Base-by-base conservation (phyloP, 2,797 vertebrate species). In the Microctenopoma steveboyesi region DNA sequence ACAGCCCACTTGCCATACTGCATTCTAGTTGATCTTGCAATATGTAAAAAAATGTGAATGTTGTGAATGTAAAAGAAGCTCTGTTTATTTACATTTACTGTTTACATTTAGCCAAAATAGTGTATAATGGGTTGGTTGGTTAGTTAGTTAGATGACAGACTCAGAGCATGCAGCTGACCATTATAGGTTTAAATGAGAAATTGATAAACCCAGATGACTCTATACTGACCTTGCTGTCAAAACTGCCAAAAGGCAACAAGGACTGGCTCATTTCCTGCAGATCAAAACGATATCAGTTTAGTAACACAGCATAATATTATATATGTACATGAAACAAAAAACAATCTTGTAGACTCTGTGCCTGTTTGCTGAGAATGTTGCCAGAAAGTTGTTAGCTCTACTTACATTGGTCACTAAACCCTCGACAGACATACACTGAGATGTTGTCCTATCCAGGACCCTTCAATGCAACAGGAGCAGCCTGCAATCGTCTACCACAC, bases 151-250 rank as follows among this genome's bases (percentile, higher is more conserved):
- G 3, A 33, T 37, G 55, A 28, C 76, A 35, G 33, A 35, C 33
- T 35, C 33, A 35, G 14, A 74, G 35, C 62, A 64, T 76, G 56
- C 57, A 67, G 35, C 12, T 47, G 4, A 9, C 22, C 35, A 64
- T 11, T 30, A 42, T 18, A n/a, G 5, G 22, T 40, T 69, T 22
- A n/a, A 46, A 45, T 13, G 12, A 54, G 33, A 50, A 61, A 61
- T 12, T 39, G 18, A 50, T 64, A 12, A 67, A 28, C 60, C n/a
- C 11, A 56, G 45, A 22, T 2, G 16, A 69, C 62, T 65, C 85
- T 35, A 35, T 91, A 96, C 93, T 88, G 82, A 95, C 95, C 93
- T 84, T 73, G 76, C 76, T 88, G 77, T 92, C 92, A 85, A 88
- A 89, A 76, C 89, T 85, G 86, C 91, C 85, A 80, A 95, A 95